These are phyloP conservation scores for Novumbra hubbsi DNA, from an alignment of 2,797 vertebrate species.

Conservation along the genomic window DNA sequence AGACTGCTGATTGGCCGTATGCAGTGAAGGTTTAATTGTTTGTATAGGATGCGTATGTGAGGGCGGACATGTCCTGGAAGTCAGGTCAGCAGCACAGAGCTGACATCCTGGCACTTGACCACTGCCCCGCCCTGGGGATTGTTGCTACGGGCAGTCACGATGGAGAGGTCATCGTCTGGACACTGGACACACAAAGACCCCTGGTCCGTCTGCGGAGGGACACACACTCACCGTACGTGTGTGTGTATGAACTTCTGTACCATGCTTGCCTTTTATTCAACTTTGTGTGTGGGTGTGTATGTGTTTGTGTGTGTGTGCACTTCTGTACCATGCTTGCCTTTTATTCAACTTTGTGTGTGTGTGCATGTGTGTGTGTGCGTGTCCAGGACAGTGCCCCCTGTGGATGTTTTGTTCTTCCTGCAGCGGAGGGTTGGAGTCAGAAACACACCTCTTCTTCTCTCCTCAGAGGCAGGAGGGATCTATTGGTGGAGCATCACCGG, in stretches of 20 bases:
- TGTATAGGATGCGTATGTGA: neutral
- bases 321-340: too few species aligned
- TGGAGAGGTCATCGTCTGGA: conserved; percentile 41
- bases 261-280: too few species aligned
- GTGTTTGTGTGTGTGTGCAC: conserved; percentile 8
- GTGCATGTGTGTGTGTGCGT: neutral
- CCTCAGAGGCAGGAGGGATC: conserved; percentile 13
- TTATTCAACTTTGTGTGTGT: neutral
- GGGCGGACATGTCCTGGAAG: conserved; percentile 12
- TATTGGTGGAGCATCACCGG: too few species aligned
- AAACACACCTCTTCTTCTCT: neutral
- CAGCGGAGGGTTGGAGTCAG: too few species aligned
- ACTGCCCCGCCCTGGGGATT: conserved; percentile 15
- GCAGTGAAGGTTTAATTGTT: neutral
- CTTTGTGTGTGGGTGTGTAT: neutral
- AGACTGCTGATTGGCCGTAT: neutral
- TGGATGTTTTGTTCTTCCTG: too few species aligned
- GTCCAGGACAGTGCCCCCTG: conserved; percentile 4
- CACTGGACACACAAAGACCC: conserved; percentile 25
- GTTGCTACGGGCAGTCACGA: conserved; percentile 31
- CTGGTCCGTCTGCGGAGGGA: neutral
- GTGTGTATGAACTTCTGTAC: too few species aligned
- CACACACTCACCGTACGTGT: neutral
- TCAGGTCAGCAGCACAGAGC: neutral
- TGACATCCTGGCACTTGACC: conserved; percentile 7